Evolutionary conservation across 2,113 vertebrate species (phyloP).

Genomic region (Hyperoodon ampullatus): DNA sequence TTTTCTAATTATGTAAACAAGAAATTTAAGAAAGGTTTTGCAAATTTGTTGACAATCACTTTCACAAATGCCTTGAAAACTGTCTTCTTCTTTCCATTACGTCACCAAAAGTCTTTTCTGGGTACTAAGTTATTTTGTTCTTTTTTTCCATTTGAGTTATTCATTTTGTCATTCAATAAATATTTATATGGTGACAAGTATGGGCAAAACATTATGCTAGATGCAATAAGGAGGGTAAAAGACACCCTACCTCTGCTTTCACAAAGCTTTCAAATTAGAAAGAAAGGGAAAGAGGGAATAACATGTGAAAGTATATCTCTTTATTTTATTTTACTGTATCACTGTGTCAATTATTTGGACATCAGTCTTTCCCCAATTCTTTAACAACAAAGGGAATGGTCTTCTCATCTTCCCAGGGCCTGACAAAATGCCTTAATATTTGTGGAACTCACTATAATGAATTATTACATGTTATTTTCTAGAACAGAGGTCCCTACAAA

Average conservation of each 20-base stretch:
- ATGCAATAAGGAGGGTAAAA: background rate
- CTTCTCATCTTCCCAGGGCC: background rate
- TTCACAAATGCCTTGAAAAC: conserved; percentile 24
- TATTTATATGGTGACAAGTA: background rate
- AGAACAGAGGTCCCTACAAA: conserved; percentile 2
- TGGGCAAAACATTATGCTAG: conserved; percentile 12
- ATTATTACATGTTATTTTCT: conserved; percentile 23
- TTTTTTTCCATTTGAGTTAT: background rate
- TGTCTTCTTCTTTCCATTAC: background rate
- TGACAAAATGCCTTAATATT: background rate
- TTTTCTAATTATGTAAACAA: conserved; percentile 36
- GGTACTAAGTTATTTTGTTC: conserved; percentile 1
- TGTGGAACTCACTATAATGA: conserved; percentile 30
- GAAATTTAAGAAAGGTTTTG: background rate
- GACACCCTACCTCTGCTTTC: background rate
- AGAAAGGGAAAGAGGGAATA: background rate
- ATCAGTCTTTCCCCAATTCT: background rate
- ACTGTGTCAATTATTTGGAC: background rate
- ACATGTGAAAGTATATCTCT: background rate
- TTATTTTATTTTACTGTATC: background rate
- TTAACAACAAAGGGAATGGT: conserved; percentile 9
- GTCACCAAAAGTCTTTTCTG: background rate
- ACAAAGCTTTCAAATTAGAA: conserved; percentile 30
- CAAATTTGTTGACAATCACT: background rate
- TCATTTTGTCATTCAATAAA: background rate